phyloP scores from a whole-genome alignment of 2,113 vertebrate species.

The Probosciger aterrimus region DNA sequence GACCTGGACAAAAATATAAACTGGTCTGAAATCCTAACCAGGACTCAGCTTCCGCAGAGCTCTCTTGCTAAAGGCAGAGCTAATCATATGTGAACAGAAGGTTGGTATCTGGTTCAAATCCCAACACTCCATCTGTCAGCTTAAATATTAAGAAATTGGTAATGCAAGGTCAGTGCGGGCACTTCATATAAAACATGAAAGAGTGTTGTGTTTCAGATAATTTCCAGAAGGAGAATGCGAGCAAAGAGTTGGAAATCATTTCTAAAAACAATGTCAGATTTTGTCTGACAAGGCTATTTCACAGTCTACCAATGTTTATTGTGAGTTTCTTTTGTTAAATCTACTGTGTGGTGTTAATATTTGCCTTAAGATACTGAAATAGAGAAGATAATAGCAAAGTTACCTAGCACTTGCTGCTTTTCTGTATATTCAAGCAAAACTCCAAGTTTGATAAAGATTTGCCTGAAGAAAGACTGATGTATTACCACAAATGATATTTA shows the following conservation, averaged over 20 bases:
- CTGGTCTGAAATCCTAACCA: not conserved
- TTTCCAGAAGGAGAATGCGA: not conserved
- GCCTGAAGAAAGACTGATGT: not conserved
- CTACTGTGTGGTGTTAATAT: not conserved
- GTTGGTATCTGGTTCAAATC: conserved; percentile 49
- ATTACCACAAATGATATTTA: not conserved
- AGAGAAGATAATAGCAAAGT: not conserved
- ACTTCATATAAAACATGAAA: conserved; percentile 22
- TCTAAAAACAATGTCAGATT: not conserved
- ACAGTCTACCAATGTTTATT: not conserved
- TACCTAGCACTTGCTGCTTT: not conserved
- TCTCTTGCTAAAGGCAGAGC: not conserved
- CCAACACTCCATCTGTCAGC: conserved; percentile 46
- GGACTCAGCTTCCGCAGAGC: not conserved
- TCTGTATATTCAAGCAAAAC: not conserved
- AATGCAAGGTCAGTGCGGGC: not conserved
- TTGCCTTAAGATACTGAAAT: not conserved
- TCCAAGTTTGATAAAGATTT: not conserved
- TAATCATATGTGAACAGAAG: conserved; percentile 47
- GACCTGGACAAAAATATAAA: not conserved
- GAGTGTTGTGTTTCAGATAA: not conserved
- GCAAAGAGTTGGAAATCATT: not conserved
- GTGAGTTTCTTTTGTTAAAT: not conserved
- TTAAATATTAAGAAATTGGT: conserved; percentile 60
- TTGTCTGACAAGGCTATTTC: not conserved